Evolutionary conservation across 2,113 vertebrate genomes (phyloP).

Genomic region (Laticauda colubrina): DNA sequence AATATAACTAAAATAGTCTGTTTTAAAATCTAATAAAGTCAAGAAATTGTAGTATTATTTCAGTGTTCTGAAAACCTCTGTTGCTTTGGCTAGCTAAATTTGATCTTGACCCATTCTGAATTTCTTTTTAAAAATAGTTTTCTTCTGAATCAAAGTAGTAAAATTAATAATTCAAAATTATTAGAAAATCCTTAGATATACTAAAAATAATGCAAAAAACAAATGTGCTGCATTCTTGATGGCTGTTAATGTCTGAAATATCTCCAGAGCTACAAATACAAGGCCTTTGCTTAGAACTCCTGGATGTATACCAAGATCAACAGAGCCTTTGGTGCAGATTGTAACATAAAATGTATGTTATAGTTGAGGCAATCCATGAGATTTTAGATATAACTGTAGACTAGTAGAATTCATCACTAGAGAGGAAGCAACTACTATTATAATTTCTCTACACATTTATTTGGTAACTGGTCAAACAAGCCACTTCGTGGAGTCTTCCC

Average conservation of each 20-base stretch:
- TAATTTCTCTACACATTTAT: neutral
- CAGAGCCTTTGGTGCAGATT: neutral
- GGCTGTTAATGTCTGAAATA: neutral
- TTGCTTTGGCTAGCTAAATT: neutral
- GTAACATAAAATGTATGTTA: neutral
- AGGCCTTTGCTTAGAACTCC: neutral
- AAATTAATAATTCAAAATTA: neutral
- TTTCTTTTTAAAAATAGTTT: neutral
- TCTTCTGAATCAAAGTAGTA: neutral
- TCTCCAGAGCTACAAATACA: neutral
- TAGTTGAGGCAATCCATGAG: neutral
- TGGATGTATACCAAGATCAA: neutral
- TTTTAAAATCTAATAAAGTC: neutral
- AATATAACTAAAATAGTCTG: neutral
- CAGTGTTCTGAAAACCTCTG: neutral
- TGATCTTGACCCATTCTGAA: neutral
- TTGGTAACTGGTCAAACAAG: neutral
- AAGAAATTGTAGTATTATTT: neutral
- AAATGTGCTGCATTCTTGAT: neutral
- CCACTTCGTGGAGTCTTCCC: neutral
- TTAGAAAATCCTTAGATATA: neutral
- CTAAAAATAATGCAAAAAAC: neutral
- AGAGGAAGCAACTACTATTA: neutral
- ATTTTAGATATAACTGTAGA: neutral
- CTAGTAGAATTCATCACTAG: neutral